Base-by-base conservation (phyloP, 2,888 invertebrate genomes). In the Rhingia rostrata region DNA sequence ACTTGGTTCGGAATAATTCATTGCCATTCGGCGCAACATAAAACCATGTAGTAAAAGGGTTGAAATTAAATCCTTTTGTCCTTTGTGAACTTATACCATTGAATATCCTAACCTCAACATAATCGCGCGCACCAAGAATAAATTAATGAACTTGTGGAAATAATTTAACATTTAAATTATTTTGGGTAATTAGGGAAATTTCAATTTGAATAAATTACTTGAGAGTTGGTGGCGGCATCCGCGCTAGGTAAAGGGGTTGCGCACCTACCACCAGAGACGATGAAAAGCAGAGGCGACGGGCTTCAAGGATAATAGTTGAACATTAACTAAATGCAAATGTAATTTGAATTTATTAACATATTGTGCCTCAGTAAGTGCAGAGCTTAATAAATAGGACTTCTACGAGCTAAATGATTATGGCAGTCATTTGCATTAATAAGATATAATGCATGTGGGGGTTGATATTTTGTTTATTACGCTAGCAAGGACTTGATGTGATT, bases 101-200 rank as follows among this genome's bases (percentile, higher is more conserved):
- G 73, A 63, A 45, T 45, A 54, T 47, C 43, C 66, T 60, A 32
- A 41, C 66, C 72, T 14, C 82, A 78, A 73, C 22, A 78, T 67
- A 72, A 66, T 49, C 22, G 22, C 22, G 22, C 22, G 77, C 37
- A 74, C 63, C 69, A 67, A 64, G 84, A 79, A 84, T 80, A 66
- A 84, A 73, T 84, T 84, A 84, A 84, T 84, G 80, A 84, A 74
- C 70, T 84, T 70, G 66, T 64, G 74, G 66, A 84, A 84, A 84
- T 84, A 80, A 84, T 84, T 84, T 84, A 66, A 75, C 74, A 75
- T 84, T 84, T 80, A 84, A 84, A 84, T 84, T 80, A 84, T 84
- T 79, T 84, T 70, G 74, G 74, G 80, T 72, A 84, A 84, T 84
- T 84, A 84, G 84, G 79, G 80, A 75, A 80, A 84, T 84, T 74